Conservation (phyloP, 2,888 invertebrate species). For the Erebia aethiops region DNA sequence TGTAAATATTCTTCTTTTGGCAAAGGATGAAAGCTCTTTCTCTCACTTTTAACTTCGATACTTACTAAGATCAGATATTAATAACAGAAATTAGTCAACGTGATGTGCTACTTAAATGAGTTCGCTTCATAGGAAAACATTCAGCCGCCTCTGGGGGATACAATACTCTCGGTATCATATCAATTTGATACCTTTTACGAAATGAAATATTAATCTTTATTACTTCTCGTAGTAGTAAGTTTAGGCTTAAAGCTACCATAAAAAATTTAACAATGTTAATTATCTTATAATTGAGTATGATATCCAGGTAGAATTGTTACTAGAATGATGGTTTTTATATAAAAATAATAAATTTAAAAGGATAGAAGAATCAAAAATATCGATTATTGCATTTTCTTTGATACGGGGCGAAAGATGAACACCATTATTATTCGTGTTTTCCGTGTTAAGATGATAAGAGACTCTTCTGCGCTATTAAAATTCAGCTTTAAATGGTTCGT, state of each 20-base stretch:
- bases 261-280: slow-evolving; percentile 71
- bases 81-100: not conserved
- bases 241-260: slow-evolving; percentile 77
- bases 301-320: slow-evolving; percentile 81
- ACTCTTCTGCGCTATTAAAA: slow-evolving; percentile 31
- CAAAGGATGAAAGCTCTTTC: not conserved
- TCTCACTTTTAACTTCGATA: not conserved
- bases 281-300: slow-evolving; percentile 65
- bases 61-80: not conserved
- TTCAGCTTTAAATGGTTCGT: slow-evolving; percentile 61
- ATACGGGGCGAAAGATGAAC: slow-evolving; percentile 54
- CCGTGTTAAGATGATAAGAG: slow-evolving; percentile 39
- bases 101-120: not conserved
- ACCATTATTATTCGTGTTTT: slow-evolving; percentile 51
- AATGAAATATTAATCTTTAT: slow-evolving; percentile 56
- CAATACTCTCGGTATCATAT: slow-evolving; percentile 42
- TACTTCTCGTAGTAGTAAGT: slow-evolving; percentile 74
- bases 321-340: slow-evolving; percentile 80
- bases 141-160: slow-evolving; percentile 18
- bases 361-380: slow-evolving; percentile 57
- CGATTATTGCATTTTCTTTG: slow-evolving; percentile 56
- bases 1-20: not conserved
- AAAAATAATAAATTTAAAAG: slow-evolving; percentile 61
- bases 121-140: slow-evolving; percentile 2
- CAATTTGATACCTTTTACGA: slow-evolving; percentile 50